Conservation (phyloP, 2,888 invertebrate species). For the Cephus pygmeus region DNA sequence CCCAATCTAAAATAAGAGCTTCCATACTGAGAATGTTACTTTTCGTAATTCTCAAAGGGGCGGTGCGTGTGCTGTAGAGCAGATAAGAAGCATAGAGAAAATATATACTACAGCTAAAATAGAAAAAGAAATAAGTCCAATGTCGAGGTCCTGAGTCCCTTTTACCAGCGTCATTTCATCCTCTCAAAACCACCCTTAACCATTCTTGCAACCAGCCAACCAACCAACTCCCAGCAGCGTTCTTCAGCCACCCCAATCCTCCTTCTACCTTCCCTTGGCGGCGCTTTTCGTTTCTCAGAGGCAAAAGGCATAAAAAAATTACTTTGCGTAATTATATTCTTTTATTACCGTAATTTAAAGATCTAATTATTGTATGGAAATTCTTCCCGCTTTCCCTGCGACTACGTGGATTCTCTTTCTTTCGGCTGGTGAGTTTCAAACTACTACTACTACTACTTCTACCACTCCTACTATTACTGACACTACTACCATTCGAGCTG, state of each 20-base stretch:
- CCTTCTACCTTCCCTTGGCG: not conserved
- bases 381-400: conserved; percentile 38
- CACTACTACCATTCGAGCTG: too few species aligned
- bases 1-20: too few species aligned
- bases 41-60: too few species aligned
- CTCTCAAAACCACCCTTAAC: too few species aligned
- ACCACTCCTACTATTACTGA: too few species aligned
- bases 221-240: too few species aligned
- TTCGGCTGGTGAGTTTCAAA: conserved; percentile 36
- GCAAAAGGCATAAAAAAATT: not conserved
- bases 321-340: conserved; percentile 44
- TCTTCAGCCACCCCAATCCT: too few species aligned
- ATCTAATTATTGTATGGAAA: conserved; percentile 61
- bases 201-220: too few species aligned
- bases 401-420: conserved; percentile 25
- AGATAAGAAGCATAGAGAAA: too few species aligned
- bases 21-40: too few species aligned
- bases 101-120: too few species aligned
- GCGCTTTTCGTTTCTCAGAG: not conserved
- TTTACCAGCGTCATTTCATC: not conserved
- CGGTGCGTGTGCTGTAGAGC: too few species aligned
- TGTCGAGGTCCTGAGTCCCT: conserved; percentile 6
- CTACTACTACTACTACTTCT: conserved; percentile 45
- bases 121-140: not conserved
- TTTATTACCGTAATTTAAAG: conserved; percentile 55